These are phyloP conservation scores for Avahi laniger DNA, from an alignment of 2,797 vertebrate genomes.

Conservation along the genomic window DNA sequence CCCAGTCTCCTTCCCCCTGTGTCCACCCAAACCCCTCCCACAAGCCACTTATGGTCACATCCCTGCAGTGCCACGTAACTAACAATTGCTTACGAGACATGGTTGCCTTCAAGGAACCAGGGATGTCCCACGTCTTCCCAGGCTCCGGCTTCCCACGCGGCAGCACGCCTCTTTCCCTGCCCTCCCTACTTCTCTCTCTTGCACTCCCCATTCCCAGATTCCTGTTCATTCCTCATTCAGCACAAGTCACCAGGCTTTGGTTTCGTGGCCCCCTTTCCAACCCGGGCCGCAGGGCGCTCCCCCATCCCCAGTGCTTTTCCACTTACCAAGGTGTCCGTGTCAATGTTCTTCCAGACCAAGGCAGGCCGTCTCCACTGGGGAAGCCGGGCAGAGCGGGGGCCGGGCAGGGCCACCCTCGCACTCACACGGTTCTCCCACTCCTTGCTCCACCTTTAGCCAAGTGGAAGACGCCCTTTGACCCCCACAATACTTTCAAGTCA, in stretches of 20 bases:
- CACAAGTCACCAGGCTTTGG: not conserved
- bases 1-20: not conserved
- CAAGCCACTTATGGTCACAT: fast-evolving
- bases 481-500: not conserved
- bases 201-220: not conserved
- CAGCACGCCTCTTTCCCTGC: fast-evolving
- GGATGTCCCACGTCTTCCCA: fast-evolving
- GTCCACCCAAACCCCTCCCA: not conserved
- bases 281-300: fast-evolving
- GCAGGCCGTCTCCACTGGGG: fast-evolving
- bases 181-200: fast-evolving
- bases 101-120: not conserved
- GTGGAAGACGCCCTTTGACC: constrained; percentile 81
- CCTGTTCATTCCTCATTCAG: not conserved
- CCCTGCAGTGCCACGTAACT: fast-evolving
- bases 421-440: not conserved
- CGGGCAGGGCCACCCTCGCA: fast-evolving
- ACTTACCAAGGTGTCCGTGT: not conserved
- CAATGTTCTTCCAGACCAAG: no score
- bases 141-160: fast-evolving
- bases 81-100: fast-evolving
- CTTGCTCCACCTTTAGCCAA: constrained; percentile 67
- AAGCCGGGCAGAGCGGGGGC: fast-evolving
- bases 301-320: fast-evolving
- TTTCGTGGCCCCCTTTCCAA: fast-evolving